A percentile compares a stretch with the other conserved stretches of the same genome.
These are phyloP conservation scores for Megatriorchis doriae DNA, from an alignment of 2,113 vertebrate species.

Conservation along the genomic window DNA sequence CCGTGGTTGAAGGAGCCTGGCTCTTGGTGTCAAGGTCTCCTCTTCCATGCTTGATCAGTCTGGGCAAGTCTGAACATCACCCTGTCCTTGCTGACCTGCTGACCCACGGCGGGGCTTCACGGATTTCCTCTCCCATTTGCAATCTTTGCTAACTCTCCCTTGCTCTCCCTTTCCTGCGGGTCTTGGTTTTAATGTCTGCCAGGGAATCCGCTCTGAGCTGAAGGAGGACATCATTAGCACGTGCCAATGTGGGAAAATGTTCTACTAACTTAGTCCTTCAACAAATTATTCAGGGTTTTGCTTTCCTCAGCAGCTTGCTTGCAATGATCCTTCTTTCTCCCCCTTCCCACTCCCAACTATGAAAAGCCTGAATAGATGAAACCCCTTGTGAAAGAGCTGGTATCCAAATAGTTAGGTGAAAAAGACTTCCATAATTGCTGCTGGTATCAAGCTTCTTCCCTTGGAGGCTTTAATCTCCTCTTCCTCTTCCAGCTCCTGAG, in stretches of 20 bases:
- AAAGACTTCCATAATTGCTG: not conserved
- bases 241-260: not conserved
- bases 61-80: not conserved
- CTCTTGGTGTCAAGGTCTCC: not conserved
- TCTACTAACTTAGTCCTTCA: not conserved
- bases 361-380: not conserved
- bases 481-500: not conserved
- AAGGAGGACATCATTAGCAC: not conserved
- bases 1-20: not conserved
- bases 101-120: fast-evolving
- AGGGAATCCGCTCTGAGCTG: not conserved
- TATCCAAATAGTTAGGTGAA: not conserved
- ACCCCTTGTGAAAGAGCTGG: not conserved
- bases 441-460: not conserved
- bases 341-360: not conserved
- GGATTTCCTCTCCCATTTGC: not conserved
- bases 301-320: not conserved
- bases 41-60: not conserved
- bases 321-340: not conserved
- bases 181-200: not conserved
- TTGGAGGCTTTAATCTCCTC: not conserved
- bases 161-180: not conserved
- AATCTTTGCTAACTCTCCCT: not conserved
- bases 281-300: not conserved
- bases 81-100: not conserved